Evolutionary conservation across 2,888 invertebrate genomes (phyloP).

Genomic region (Petrolisthes cinctipes): DNA sequence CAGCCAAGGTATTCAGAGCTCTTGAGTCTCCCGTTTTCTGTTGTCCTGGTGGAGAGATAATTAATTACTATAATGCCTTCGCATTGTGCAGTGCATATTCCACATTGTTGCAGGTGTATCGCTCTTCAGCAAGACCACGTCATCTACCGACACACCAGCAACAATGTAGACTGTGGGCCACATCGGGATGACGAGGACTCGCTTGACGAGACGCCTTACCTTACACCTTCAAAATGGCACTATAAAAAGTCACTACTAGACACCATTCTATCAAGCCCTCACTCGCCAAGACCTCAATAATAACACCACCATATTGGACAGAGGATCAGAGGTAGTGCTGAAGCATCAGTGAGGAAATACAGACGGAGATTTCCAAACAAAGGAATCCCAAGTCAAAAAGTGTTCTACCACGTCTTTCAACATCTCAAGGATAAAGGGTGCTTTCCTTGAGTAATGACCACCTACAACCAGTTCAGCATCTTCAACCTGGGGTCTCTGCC

Average conservation of each 20-base stretch:
- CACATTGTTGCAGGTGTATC: too few species aligned
- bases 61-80: too few species aligned
- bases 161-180: not conserved
- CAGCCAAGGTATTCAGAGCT: too few species aligned
- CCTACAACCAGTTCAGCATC: not conserved
- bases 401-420: not conserved
- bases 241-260: not conserved
- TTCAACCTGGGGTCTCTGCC: not conserved
- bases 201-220: too few species aligned
- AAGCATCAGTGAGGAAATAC: not conserved
- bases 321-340: not conserved
- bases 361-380: constrained; percentile 3
- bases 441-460: too few species aligned
- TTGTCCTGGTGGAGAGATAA: too few species aligned
- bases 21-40: too few species aligned
- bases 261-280: not conserved
- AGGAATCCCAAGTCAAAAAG: not conserved
- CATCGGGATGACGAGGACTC: not conserved
- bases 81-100: too few species aligned
- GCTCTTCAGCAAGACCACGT: not conserved
- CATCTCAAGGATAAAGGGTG: not conserved
- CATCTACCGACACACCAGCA: not conserved
- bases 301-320: too few species aligned
- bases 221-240: not conserved
- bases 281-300: not conserved